A percentile compares a stretch with the other conserved stretches of the same genome.
Conservation (phyloP, 1,140 invertebrate genomes). For the Drosophila teissieri region DNA sequence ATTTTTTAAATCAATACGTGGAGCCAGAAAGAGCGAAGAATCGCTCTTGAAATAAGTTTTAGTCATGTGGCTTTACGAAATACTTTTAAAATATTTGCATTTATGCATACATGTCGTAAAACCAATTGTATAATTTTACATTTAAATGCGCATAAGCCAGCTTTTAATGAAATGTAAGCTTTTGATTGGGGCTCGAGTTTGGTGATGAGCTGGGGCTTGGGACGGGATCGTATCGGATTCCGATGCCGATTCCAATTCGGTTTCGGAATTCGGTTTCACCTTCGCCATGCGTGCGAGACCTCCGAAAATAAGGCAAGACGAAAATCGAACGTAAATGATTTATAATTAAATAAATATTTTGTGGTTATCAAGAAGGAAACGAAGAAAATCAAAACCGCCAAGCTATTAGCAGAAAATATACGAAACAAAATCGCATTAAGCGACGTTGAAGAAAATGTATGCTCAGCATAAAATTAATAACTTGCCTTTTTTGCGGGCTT, state of each 20-base stretch:
- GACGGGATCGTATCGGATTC: conserved; percentile 2
- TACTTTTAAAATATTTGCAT: conserved; percentile 67
- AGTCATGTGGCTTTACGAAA: conserved; percentile 59
- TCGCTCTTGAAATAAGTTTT: conserved; percentile 27
- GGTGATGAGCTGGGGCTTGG: conserved; percentile 6
- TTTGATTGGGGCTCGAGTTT: conserved; percentile 40
- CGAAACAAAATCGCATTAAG: conserved; percentile 49
- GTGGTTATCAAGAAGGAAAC: conserved; percentile 66
- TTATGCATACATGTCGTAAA: conserved; percentile 64
- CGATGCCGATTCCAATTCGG: conserved; percentile 53
- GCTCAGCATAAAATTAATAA: conserved; percentile 52
- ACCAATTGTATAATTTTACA: conserved; percentile 73
- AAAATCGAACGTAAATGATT: conserved; percentile 73
- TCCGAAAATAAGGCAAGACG: conserved; percentile 40
- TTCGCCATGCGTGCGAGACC: conserved; percentile 72
- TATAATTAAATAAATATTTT: conserved; percentile 83
- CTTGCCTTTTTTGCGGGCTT: conserved; percentile 16
- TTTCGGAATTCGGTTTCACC: conserved; percentile 63
- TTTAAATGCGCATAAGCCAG: conserved; percentile 74
- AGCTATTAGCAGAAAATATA: conserved; percentile 56
- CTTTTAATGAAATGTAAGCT: conserved; percentile 77
- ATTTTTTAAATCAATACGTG: conserved; percentile 43
- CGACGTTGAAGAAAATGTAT: conserved; percentile 68
- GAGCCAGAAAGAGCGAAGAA: neutral
- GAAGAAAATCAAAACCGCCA: conserved; percentile 31